phyloP scores from a whole-genome alignment of 2,113 vertebrate genomes.

The Lophura nycthemera region DNA sequence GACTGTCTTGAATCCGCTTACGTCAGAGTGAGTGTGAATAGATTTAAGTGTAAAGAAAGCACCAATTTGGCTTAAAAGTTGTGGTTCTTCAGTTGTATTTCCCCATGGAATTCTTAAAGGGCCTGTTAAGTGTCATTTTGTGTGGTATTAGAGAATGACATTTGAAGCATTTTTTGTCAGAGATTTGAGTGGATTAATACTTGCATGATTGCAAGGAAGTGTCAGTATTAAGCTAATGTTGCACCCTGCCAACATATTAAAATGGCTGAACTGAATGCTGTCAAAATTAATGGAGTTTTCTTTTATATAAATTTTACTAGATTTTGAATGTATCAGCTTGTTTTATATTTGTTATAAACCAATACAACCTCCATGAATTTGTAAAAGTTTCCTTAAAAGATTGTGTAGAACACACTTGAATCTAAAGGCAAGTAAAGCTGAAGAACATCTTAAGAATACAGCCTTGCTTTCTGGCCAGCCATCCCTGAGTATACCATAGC shows the following conservation, averaged over 20 bases:
- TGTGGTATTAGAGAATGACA: background rate
- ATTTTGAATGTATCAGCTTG: background rate
- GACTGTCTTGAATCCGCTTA: constrained; percentile 25
- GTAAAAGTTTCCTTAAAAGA: background rate
- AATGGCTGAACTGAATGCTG: background rate
- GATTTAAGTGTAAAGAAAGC: constrained; percentile 25
- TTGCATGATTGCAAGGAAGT: background rate
- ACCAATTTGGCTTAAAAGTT: background rate
- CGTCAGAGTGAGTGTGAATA: background rate
- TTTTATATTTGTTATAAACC: background rate
- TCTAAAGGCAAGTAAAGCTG: background rate
- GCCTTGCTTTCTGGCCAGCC: background rate
- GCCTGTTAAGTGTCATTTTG: constrained; percentile 3
- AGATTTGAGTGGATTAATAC: background rate
- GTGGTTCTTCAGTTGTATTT: background rate
- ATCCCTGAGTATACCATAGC: rapidly evolving
- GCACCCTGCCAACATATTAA: background rate
- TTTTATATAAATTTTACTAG: background rate
- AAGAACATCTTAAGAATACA: background rate
- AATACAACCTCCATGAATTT: background rate
- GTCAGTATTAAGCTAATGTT: background rate
- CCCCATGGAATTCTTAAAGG: background rate
- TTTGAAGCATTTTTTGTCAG: background rate
- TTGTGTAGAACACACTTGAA: background rate
- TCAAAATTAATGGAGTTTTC: background rate